Conservation (phyloP, 2,797 vertebrate genomes). For the Oreonectes daqikongensis region DNA sequence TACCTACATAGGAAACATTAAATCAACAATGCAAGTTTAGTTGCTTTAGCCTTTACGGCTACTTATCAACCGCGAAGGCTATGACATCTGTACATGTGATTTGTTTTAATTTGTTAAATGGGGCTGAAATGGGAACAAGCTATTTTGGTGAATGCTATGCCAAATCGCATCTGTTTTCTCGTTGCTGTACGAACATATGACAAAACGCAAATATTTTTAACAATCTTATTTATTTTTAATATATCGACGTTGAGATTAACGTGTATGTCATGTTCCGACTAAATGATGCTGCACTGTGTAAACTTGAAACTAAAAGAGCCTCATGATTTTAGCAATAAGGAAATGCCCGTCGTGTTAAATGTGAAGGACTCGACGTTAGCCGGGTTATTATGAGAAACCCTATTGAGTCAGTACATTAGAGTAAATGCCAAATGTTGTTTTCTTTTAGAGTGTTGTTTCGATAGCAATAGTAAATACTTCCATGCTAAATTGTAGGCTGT, state of each 20-base stretch:
- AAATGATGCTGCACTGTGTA: slow-evolving; percentile 25
- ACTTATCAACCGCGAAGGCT: not conserved
- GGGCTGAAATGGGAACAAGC: slow-evolving; percentile 11
- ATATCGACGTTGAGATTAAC: slow-evolving; percentile 18
- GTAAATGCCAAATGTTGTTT: slow-evolving; percentile 43
- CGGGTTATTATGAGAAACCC: not conserved
- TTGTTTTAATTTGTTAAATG: slow-evolving; percentile 16
- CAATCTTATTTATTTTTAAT: slow-evolving; percentile 47
- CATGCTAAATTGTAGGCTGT: not conserved
- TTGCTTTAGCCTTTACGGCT: slow-evolving; percentile 2
- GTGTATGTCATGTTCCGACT: slow-evolving; percentile 23
- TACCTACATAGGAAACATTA: slow-evolving; percentile 17
- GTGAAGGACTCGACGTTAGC: slow-evolving; percentile 17
- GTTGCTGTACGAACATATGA: slow-evolving; percentile 11
- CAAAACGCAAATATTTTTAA: slow-evolving; percentile 36
- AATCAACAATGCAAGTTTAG: slow-evolving; percentile 11
- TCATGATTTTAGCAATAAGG: slow-evolving; percentile 32
- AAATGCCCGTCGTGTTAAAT: slow-evolving; percentile 42
- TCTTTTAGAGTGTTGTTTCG: not conserved
- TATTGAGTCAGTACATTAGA: not conserved
- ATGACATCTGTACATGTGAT: slow-evolving; percentile 24
- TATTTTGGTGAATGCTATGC: slow-evolving; percentile 35
- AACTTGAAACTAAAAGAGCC: slow-evolving; percentile 10
- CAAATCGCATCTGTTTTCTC: slow-evolving; percentile 40
- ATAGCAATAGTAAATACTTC: slow-evolving; percentile 17